Evolutionary conservation across 2,113 vertebrate genomes (phyloP).

Genomic region (Lates calcarifer): DNA sequence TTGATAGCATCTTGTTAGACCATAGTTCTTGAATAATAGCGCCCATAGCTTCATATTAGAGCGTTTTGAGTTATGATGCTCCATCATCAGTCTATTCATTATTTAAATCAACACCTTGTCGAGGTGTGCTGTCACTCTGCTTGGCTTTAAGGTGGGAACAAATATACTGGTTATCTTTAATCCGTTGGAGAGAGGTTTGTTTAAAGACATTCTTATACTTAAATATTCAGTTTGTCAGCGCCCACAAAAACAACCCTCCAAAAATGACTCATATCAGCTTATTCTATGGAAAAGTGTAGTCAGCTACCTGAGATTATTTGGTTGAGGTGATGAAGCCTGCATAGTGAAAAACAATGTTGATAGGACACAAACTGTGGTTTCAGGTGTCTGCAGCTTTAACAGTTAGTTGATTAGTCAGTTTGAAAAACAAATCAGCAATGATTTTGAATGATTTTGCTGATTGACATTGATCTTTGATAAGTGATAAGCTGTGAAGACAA

Average conservation of each 20-base stretch:
- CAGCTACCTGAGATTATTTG: neutral
- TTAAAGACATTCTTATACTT: neutral
- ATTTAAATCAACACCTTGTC: neutral
- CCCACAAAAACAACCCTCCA: too few relatives aligned
- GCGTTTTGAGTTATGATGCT: neutral
- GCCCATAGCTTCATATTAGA: neutral
- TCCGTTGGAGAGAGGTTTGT: neutral
- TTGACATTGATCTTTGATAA: too few relatives aligned
- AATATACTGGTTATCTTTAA: neutral
- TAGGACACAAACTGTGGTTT: too few relatives aligned
- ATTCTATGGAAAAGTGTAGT: too few relatives aligned
- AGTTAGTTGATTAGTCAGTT: too few relatives aligned
- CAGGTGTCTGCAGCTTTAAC: too few relatives aligned
- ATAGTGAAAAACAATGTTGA: too few relatives aligned
- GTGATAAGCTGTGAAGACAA: too few relatives aligned
- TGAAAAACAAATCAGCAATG: too few relatives aligned
- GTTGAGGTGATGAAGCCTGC: neutral
- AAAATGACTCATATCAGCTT: too few relatives aligned
- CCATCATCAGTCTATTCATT: neutral
- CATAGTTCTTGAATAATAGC: constrained; percentile 13
- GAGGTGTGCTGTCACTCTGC: neutral
- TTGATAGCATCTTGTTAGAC: constrained; percentile 23
- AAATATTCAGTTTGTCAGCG: neutral
- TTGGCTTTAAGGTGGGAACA: neutral
- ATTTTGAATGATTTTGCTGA: too few relatives aligned